Evolutionary conservation across 1,140 invertebrate genomes (phyloP), one percentile per base, ranked within the genome.

Genomic region (Mactra quadrangularis): DNA sequence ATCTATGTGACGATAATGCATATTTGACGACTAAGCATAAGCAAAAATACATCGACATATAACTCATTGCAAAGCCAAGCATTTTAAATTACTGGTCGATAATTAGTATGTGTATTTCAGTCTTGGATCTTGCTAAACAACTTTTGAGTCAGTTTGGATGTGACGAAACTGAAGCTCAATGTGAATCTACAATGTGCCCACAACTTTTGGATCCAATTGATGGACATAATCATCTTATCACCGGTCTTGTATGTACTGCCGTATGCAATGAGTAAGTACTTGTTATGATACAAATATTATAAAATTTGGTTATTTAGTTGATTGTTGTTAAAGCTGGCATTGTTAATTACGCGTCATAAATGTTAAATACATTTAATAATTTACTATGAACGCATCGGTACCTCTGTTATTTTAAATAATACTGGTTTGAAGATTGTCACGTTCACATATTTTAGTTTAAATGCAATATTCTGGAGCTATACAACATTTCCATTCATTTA

Each of bases 201-300:
- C 11, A 9, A 15, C 52, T 75, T 19, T 1, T 75, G 3, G 25
- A 75, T 53, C 22, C 1, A 29, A 57, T 75, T 9, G 71, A 75
- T 53, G n/a, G 27, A 1, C n/a, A 57, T 29, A 57, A 57, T 35
- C 31, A 33, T 11, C 71, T 75, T 1, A 57, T 75, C 31, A 75
- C 71, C 11, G 13, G n/a, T 25, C 71, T 75, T 27, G 31, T 75
- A 3, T 75, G 71, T 50, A 33, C 52, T 15, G 33, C 71, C n/a
- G 71, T 59, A 1, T 75, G 71, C 31, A 55, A 75, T 6, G 52
- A 75, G 71, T 75, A 57, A 38, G 71, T n/a, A n/a, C n/a, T n/a
- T n/a, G n/a, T n/a, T n/a, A n/a, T n/a, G n/a, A n/a, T n/a, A n/a
- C n/a, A n/a, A n/a, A n/a, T n/a, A n/a, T n/a, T n/a, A n/a, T n/a